These are phyloP conservation scores for Holocentrus rufus DNA, from an alignment of 2,797 vertebrate genomes.

Conservation along the genomic window DNA sequence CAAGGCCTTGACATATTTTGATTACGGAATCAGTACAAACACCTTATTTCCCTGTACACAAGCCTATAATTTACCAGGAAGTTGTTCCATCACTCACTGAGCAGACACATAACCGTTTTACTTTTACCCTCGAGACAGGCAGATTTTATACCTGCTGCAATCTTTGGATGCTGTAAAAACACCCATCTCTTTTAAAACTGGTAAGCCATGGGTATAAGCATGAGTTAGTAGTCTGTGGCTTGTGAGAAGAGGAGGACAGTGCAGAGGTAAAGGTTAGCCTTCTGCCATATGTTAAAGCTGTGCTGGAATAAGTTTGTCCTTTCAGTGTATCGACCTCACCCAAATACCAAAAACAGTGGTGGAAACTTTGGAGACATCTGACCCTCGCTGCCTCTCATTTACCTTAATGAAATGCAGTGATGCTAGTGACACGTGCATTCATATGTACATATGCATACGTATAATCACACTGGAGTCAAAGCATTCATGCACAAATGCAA, in stretches of 20 bases:
- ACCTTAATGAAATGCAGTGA: conserved; percentile 50
- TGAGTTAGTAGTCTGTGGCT: background rate
- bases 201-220: background rate
- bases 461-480: conserved; percentile 13
- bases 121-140: conserved; percentile 8
- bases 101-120: conserved; percentile 15
- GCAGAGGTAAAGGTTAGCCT: conserved; percentile 42
- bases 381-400: conserved; percentile 35
- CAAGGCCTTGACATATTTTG: conserved; percentile 20
- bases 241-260: conserved; percentile 1
- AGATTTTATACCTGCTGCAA: background rate
- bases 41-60: background rate
- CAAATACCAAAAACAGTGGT: conserved; percentile 60
- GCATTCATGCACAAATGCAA: conserved; percentile 6
- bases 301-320: conserved; percentile 53
- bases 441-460: conserved; percentile 9
- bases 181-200: too few species aligned
- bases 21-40: conserved; percentile 30
- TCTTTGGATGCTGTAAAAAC: too few species aligned
- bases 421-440: conserved; percentile 6
- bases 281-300: conserved; percentile 42
- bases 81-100: background rate
- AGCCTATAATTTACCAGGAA: background rate
- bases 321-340: conserved; percentile 52
- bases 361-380: conserved; percentile 59